Percentiles rank a stretch among this genome's conserved stretches.
phyloP scores from a whole-genome alignment of 1,140 invertebrate species.

The Drosophila ercepeae region DNA sequence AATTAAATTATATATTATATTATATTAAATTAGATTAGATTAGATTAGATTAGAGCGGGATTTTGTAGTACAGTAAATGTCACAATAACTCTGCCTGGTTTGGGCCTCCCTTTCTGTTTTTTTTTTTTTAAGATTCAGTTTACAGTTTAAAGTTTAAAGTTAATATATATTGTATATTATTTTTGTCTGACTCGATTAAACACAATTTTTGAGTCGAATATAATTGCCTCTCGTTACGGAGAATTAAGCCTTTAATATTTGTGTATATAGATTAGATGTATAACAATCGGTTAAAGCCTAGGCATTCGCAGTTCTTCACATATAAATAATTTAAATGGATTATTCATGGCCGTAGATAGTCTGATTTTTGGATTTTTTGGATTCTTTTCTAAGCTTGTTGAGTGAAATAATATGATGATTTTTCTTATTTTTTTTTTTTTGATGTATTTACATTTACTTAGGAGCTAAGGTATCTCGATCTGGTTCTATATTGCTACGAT shows the following conservation, averaged over 20 bases:
- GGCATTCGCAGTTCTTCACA: not conserved
- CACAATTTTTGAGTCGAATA: no score
- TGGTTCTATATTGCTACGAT: slow-evolving; percentile 6
- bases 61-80: slow-evolving; percentile 7
- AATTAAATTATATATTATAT: slow-evolving; percentile 7
- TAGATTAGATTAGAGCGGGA: slow-evolving; percentile 4
- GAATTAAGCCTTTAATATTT: not conserved
- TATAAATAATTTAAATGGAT: slow-evolving; percentile 1
- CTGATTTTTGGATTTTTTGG: not conserved
- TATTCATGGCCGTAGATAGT: not conserved
- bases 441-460: slow-evolving; percentile 40
- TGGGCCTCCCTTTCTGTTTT: not conserved
- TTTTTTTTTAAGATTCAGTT: not conserved
- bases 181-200: no score
- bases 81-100: not conserved
- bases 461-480: not conserved
- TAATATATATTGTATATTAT: not conserved
- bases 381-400: no score
- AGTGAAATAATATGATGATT: not conserved
- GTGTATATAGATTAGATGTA: not conserved
- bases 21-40: slow-evolving; percentile 6
- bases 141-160: not conserved
- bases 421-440: not conserved
- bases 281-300: slow-evolving; percentile 38
- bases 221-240: no score